Evolutionary conservation across 2,797 vertebrate species (phyloP), one percentile per base, ranked within the genome.

Genomic region (Trachops cirrhosus): DNA sequence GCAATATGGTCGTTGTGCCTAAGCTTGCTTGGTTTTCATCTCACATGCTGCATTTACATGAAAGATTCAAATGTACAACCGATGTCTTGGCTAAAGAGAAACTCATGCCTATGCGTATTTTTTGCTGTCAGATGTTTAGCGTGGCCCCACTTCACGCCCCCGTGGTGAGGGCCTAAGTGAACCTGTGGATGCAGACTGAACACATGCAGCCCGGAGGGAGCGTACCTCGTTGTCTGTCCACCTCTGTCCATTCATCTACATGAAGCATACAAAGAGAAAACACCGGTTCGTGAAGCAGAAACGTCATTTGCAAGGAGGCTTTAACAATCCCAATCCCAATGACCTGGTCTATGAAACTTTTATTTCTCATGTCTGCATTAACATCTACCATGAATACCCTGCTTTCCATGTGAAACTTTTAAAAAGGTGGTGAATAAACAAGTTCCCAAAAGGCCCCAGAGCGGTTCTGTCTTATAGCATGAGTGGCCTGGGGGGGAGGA

Each of bases 231-330:
- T 97, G 99, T 99, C 99, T 99, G 99, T 99, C 99, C 98, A 99
- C 98, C 98, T 99, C 99, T 99, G 99, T 99, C 99, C 99, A 99
- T 99, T 98, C 99, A 98, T 99, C 98, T 99, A 99, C 96, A 98
- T 83, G 98, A 98, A 98, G 98, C 98, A 98, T 98, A 98, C 71
- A 98, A 98, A 98, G 98, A 98, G 98, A 98, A 98, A 98, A 98
- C 97, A 98, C 84, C 97, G 96, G 98, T 98, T 98, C 97, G 93
- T 97, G 97, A 98, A 97, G 97, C 97, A 97, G 98, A 97, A 98
- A 98, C 68, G 34, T 97, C 91, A 94, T 96, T 96, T 94, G 93
- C 50, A 97, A 96, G 86, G 93, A 98, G 95, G 93, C 67, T 83
- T 87, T 98, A 98, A 96, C 85, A 97, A 98, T 15, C 96, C 92